phyloP scores from a whole-genome alignment of 2,113 vertebrate genomes.

The Orcinus orca region DNA sequence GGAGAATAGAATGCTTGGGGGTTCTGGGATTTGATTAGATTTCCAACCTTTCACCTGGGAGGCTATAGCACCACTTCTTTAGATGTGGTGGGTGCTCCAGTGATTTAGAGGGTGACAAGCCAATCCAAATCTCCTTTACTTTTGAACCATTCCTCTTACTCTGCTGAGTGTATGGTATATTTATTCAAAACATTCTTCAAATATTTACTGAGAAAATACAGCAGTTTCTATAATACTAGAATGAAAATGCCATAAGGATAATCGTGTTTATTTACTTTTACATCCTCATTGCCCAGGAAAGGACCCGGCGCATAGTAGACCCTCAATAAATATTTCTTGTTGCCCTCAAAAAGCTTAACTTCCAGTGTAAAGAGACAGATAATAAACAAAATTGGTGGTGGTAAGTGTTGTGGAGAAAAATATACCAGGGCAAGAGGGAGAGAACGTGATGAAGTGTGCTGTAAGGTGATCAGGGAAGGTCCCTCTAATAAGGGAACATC shows the following conservation, averaged over 20 bases:
- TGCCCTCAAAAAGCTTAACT: background rate
- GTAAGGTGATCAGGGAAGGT: background rate
- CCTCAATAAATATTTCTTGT: background rate
- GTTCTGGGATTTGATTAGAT: background rate
- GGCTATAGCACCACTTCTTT: background rate
- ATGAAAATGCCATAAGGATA: background rate
- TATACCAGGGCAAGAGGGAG: background rate
- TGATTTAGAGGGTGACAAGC: background rate
- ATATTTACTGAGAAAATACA: slow-evolving; percentile 55
- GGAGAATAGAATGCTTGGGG: background rate
- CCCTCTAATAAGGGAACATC: background rate
- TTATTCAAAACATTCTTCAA: slow-evolving; percentile 34
- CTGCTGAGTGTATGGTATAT: background rate
- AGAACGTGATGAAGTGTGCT: background rate
- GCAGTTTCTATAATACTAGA: background rate
- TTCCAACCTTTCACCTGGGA: background rate
- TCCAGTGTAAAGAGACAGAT: background rate
- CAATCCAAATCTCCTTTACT: slow-evolving; percentile 11
- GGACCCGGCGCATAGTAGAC: background rate
- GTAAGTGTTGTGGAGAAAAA: slow-evolving; percentile 22
- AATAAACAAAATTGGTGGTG: slow-evolving; percentile 7
- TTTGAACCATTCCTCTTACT: slow-evolving; percentile 2
- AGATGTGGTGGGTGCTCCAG: background rate
- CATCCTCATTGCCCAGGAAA: slow-evolving; percentile 8
- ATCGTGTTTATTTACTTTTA: slow-evolving; percentile 39